Percentiles rank a stretch among this genome's conserved stretches.
Evolutionary conservation across 2,113 vertebrate species (phyloP).

Genomic region (Pao palembangensis): DNA sequence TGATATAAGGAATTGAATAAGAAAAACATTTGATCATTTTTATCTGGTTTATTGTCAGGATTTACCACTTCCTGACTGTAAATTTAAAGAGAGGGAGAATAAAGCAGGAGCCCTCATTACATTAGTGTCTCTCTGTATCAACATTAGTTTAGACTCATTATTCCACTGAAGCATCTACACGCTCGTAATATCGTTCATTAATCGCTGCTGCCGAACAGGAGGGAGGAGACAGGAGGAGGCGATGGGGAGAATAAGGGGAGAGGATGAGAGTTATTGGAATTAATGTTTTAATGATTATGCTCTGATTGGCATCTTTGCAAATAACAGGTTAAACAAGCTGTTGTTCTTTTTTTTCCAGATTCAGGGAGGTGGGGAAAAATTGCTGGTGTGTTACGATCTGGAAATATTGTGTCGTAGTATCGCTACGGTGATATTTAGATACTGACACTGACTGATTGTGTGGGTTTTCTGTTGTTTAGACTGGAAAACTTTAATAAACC

Average conservation of each 20-base stretch:
- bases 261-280: not conserved
- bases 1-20: no score
- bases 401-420: no score
- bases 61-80: no score
- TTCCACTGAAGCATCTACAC: slow-evolving; percentile 50
- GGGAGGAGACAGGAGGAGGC: slow-evolving; percentile 28
- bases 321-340: not conserved
- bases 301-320: not conserved
- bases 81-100: slow-evolving; percentile 43
- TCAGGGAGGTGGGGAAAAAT: no score
- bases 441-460: no score
- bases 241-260: not conserved
- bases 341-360: no score
- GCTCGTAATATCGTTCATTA: slow-evolving; percentile 58
- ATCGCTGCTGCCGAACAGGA: slow-evolving; percentile 44
- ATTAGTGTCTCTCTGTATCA: slow-evolving; percentile 57
- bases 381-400: no score
- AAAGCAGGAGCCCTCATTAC: slow-evolving; percentile 44
- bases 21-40: no score
- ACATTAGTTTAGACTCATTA: slow-evolving; percentile 72
- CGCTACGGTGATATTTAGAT: no score
- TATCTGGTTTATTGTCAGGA: no score
- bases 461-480: not conserved
- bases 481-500: not conserved
- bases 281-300: not conserved